Evolutionary conservation across 2,888 invertebrate species (phyloP).

Genomic region (Bombylius major): DNA sequence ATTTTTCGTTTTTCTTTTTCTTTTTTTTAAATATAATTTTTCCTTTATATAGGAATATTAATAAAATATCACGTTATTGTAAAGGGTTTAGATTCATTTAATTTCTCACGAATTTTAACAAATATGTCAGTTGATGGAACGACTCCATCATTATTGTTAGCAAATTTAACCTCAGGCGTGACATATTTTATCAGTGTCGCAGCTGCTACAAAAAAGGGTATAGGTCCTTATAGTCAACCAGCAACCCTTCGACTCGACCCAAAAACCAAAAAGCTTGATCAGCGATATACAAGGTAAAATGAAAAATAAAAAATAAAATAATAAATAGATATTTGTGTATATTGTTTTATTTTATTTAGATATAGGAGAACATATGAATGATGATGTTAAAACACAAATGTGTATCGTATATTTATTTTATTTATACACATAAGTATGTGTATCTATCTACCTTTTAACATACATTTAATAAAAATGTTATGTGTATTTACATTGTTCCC

Average conservation of each 20-base stretch:
- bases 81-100: slow-evolving; percentile 46
- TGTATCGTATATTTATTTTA: too few relatives aligned
- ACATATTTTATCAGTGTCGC: slow-evolving; percentile 76
- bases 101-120: slow-evolving; percentile 45
- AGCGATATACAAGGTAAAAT: slow-evolving; percentile 25
- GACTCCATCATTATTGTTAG: slow-evolving; percentile 60
- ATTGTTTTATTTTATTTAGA: too few relatives aligned
- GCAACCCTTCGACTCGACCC: slow-evolving; percentile 49
- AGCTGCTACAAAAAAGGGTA: slow-evolving; percentile 67
- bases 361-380: too few relatives aligned
- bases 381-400: too few relatives aligned
- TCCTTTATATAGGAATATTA: slow-evolving; percentile 40
- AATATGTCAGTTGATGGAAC: slow-evolving; percentile 60
- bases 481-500: too few relatives aligned
- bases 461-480: too few relatives aligned
- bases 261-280: slow-evolving; percentile 41
- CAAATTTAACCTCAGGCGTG: slow-evolving; percentile 68
- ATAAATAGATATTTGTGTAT: slow-evolving; percentile 1
- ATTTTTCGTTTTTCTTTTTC: slow-evolving; percentile 17
- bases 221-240: slow-evolving; percentile 66
- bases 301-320: neutral
- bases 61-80: slow-evolving; percentile 67
- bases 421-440: too few relatives aligned
- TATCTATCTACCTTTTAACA: too few relatives aligned
- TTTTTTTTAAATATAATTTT: neutral